A percentile compares a stretch with the other conserved stretches of the same genome.
phyloP scores from a whole-genome alignment of 92 coral and sea anemone genomes.

The Paragorgia papillata region DNA sequence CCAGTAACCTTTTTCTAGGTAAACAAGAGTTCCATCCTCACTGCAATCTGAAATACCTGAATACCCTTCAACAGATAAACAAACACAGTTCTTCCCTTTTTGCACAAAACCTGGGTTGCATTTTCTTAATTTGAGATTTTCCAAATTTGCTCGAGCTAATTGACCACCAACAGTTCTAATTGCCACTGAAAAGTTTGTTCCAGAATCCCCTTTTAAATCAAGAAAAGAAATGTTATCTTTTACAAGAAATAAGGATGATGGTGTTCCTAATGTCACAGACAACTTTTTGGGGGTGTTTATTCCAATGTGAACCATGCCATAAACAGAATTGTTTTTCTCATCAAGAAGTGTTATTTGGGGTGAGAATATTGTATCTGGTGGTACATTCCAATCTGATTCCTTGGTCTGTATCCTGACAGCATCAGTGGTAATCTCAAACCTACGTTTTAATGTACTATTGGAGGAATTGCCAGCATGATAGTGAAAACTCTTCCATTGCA shows the following conservation, averaged over 20 bases:
- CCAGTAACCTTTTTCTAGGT: constrained; percentile 82
- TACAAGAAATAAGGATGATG: constrained; percentile 69
- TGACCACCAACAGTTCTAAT: constrained; percentile 67
- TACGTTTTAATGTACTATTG: constrained; percentile 42
- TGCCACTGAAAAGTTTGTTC: constrained; percentile 50
- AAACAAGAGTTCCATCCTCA: constrained; percentile 48
- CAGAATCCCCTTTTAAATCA: constrained; percentile 51
- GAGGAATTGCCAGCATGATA: constrained; percentile 56
- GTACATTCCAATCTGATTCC: constrained; percentile 72
- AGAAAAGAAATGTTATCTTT: constrained; percentile 48
- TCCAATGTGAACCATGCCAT: constrained; percentile 70
- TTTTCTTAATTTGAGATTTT: constrained; percentile 46
- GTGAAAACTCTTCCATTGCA: constrained; percentile 70
- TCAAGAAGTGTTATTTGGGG: constrained; percentile 69
- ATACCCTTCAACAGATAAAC: constrained; percentile 42
- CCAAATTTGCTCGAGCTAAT: constrained; percentile 43
- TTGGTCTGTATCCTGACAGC: constrained; percentile 61
- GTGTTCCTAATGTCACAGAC: constrained; percentile 45
- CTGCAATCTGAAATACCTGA: constrained; percentile 72
- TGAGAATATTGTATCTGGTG: constrained; percentile 75
- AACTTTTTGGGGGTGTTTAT: not conserved
- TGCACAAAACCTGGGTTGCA: constrained; percentile 70
- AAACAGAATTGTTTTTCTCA: constrained; percentile 69
- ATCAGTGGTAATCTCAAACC: constrained; percentile 69
- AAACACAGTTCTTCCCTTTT: constrained; percentile 51